phyloP scores from a whole-genome alignment of 2,797 vertebrate genomes.

The Echeneis naucrates region DNA sequence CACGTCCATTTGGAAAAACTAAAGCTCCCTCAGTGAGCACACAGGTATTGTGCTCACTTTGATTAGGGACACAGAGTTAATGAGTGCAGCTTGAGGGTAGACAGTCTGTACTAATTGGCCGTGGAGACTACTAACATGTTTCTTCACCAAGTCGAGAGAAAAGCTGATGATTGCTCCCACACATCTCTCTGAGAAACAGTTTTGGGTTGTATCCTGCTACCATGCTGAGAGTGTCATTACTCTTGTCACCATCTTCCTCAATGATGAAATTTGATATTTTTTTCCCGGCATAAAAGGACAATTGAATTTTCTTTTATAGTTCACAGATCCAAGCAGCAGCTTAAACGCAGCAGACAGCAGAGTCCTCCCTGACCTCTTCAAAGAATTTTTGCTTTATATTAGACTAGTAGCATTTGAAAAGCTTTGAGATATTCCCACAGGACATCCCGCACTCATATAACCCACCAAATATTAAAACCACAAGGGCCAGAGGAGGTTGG shows the following conservation, averaged over 20 bases:
- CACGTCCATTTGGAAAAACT: slow-evolving; percentile 33
- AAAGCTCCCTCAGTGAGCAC: slow-evolving; percentile 12
- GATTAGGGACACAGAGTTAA: slow-evolving; percentile 23
- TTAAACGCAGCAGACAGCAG: slow-evolving; percentile 10
- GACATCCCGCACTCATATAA: slow-evolving; percentile 43
- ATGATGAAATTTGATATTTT: slow-evolving; percentile 23
- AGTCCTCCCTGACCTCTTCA: slow-evolving; percentile 23
- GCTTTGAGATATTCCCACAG: slow-evolving; percentile 45
- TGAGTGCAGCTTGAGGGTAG: slow-evolving; percentile 25
- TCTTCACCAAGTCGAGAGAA: slow-evolving; percentile 40
- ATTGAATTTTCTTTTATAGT: slow-evolving; percentile 12
- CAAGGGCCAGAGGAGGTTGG: slow-evolving; percentile 30
- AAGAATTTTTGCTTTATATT: slow-evolving; percentile 19
- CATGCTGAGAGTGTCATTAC: slow-evolving; percentile 15
- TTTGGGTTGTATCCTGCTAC: slow-evolving; percentile 14
- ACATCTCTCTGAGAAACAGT: slow-evolving; percentile 17
- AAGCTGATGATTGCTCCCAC: slow-evolving; percentile 28
- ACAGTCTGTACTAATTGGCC: slow-evolving; percentile 40
- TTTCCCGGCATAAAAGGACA: neutral
- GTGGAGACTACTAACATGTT: slow-evolving; percentile 27
- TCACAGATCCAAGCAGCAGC: slow-evolving; percentile 23
- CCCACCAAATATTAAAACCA: slow-evolving; percentile 30
- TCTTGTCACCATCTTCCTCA: slow-evolving; percentile 1
- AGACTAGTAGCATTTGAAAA: slow-evolving; percentile 17
- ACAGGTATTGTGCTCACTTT: slow-evolving; percentile 12